Percentiles rank a stretch among this genome's conserved stretches.
phyloP scores from a whole-genome alignment of 1,140 invertebrate genomes.

The Dendrolimus punctatus region DNA sequence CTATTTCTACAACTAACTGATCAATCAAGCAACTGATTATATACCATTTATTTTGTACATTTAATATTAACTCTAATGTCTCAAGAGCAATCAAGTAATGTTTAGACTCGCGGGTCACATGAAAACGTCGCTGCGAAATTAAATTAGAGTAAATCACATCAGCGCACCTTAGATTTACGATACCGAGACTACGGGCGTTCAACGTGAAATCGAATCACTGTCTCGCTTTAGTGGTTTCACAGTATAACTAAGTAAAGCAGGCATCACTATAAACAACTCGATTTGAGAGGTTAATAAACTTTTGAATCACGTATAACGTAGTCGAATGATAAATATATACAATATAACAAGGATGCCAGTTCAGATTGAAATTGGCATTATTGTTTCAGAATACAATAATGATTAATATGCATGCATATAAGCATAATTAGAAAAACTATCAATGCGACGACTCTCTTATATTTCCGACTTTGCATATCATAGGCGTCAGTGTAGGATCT shows the following conservation, averaged over 20 bases:
- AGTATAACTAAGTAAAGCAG: constrained; percentile 37
- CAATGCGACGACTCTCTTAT: too few relatives aligned
- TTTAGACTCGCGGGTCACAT: constrained; percentile 37
- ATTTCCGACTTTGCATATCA: too few relatives aligned
- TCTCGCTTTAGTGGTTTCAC: constrained; percentile 44
- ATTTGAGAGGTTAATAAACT: too few relatives aligned
- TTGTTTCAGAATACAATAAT: background rate
- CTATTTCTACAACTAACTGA: too few relatives aligned
- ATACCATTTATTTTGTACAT: too few relatives aligned
- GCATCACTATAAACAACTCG: constrained; percentile 5
- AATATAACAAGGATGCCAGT: too few relatives aligned
- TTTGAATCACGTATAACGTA: too few relatives aligned
- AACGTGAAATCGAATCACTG: constrained; percentile 52
- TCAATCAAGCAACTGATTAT: too few relatives aligned
- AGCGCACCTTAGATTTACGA: constrained; percentile 47
- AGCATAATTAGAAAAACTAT: too few relatives aligned
- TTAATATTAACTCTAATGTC: constrained; percentile 5
- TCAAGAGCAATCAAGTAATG: constrained; percentile 51
- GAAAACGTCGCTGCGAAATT: constrained; percentile 35
- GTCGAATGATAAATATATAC: too few relatives aligned
- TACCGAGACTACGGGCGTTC: constrained; percentile 25
- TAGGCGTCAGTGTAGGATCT: too few relatives aligned
- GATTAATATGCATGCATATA: too few relatives aligned
- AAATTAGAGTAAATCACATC: constrained; percentile 67
- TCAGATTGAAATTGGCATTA: background rate